Evolutionary conservation across 2,113 vertebrate species (phyloP), one percentile per base, ranked within the genome.

Genomic region (Notechis scutatus): DNA sequence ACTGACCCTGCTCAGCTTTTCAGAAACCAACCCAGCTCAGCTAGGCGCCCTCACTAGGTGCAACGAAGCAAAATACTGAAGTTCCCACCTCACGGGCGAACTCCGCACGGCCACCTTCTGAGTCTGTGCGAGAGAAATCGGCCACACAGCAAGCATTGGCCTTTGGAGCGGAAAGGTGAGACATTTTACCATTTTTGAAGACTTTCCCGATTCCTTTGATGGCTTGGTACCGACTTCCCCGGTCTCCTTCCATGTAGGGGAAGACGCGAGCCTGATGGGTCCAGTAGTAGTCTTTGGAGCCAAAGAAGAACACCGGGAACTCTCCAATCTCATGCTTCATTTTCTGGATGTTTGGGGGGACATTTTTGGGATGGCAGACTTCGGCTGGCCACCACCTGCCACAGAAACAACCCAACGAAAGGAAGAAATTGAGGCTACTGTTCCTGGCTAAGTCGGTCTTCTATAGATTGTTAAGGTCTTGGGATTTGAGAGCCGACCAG

Each of bases 231-330:
- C 98, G 99, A 97, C 98, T 99, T 91, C 99, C 99, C 69, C 98
- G 95, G 97, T 99, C 99, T 87, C 99, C 99, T 96, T 99, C 99
- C 98, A 99, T 98, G 95, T 99, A 99, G 4, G 99, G 99, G 96
- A 99, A 99, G 85, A 99, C 99, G 55, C 99, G 98, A 2, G 99
- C 99, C 97, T 99, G 99, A 96, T 99, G 99, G 0, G 99, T 99
- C 99, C 99, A 99, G 96, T 99, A 99, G 96, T 99, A 99, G 97
- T 99, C 99, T 96, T 99, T 99, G 93, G 99, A 99, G 94, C 99
- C 99, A 94, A 99, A 99, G 98, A 99, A 99, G 98, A 99, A 99
- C 91, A 99, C 99, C 0, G 99, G 99, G 96, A 99, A 99, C 97
- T 99, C 99, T 95, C 99, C 99, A 4, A 99, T 98, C 97, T 99